Conservation (phyloP, 2,797 vertebrate species). For the Crossoptilon crossoptilon region DNA sequence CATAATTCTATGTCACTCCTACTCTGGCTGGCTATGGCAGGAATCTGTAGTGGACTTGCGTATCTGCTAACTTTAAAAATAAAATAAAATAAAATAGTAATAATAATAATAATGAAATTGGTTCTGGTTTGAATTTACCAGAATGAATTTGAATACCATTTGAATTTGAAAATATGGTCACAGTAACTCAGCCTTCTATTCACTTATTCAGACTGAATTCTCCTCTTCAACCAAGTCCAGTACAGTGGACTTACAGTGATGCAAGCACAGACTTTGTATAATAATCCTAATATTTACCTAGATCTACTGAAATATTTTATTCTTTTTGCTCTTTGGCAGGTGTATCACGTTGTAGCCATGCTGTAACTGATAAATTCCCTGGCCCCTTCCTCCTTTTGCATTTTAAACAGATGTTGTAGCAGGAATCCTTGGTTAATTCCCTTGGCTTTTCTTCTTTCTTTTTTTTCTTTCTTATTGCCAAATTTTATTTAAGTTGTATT, state of each 20-base stretch:
- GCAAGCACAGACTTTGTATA: not conserved
- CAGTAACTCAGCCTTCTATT: not conserved
- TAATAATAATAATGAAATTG: not conserved
- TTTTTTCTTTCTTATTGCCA: not conserved
- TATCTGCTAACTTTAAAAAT: not conserved
- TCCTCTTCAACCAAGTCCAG: not conserved
- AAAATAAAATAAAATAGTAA: not conserved
- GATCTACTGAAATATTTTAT: not conserved
- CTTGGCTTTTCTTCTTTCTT: not conserved
- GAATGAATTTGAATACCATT: too few species aligned
- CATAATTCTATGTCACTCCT: not conserved
- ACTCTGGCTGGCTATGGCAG: not conserved
- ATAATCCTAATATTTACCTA: not conserved
- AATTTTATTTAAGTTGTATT: not conserved
- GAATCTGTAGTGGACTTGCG: not conserved
- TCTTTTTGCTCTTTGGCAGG: not conserved
- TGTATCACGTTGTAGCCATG: not conserved
- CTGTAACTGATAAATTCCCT: not conserved
- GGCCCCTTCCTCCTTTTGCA: not conserved
- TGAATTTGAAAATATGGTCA: not conserved
- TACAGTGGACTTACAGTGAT: not conserved
- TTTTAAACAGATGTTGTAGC: not conserved
- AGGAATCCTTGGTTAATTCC: not conserved
- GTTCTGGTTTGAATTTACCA: not conserved
- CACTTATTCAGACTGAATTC: not conserved